Percentiles rank a stretch among this genome's conserved stretches.
Conservation (phyloP, 2,113 vertebrate genomes). For the Gallinago paraguaiae region DNA sequence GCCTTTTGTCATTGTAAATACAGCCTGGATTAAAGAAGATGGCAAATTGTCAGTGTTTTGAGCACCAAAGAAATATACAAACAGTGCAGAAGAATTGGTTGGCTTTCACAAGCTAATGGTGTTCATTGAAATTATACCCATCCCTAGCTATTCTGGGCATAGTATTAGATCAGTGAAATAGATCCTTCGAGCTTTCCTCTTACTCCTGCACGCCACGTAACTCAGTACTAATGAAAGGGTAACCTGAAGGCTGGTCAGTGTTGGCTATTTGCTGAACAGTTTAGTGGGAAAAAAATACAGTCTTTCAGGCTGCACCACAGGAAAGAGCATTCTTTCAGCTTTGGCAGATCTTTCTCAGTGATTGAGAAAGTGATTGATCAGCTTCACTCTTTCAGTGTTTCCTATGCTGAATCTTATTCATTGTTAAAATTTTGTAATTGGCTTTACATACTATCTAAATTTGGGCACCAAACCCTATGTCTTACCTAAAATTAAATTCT, state of each 20-base stretch:
- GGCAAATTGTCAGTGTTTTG: background rate
- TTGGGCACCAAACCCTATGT: background rate
- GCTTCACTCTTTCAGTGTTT: background rate
- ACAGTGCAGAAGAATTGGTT: background rate
- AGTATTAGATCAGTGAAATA: background rate
- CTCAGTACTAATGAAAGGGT: background rate
- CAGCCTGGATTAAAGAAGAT: background rate
- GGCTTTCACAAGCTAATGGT: background rate
- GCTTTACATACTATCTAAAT: background rate
- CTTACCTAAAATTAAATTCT: background rate
- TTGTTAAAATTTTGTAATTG: background rate
- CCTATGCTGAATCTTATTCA: background rate
- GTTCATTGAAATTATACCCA: background rate
- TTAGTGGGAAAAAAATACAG: background rate
- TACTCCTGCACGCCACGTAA: background rate
- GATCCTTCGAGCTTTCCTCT: background rate
- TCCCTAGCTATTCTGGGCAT: background rate
- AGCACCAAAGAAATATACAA: background rate
- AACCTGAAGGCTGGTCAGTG: background rate
- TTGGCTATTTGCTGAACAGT: background rate
- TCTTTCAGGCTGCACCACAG: background rate
- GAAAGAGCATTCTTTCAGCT: background rate
- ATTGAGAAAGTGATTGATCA: too few species aligned
- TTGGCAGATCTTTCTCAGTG: background rate
- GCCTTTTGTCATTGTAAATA: background rate